These are phyloP conservation scores for Agonum fuliginosum DNA, from an alignment of 2,888 invertebrate genomes.

Conservation along the genomic window DNA sequence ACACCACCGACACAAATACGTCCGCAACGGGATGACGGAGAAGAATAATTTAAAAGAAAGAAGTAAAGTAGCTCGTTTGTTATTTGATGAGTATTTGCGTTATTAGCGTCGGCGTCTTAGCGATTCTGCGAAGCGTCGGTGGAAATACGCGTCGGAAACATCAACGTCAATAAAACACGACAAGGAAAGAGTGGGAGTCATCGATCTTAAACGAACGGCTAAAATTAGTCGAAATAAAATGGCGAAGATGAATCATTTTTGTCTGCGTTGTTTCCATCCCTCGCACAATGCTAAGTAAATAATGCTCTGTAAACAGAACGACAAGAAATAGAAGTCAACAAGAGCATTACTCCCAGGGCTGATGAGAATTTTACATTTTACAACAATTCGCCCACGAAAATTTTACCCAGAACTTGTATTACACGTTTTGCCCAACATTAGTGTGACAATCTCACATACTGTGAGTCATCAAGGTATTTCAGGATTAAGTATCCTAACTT, in stretches of 20 bases:
- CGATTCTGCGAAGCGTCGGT: conserved; percentile 15
- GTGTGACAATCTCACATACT: too few relatives aligned
- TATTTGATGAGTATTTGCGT: conserved; percentile 23
- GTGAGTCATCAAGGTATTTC: too few relatives aligned
- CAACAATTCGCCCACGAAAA: too few relatives aligned
- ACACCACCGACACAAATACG: conserved; percentile 1
- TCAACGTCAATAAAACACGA: conserved; percentile 45
- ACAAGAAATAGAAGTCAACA: conserved; percentile 38
- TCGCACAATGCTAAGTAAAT: conserved; percentile 45
- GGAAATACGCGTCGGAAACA: conserved; percentile 38
- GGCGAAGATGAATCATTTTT: conserved; percentile 56
- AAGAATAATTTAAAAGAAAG: conserved; percentile 17
- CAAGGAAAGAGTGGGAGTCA: conserved; percentile 50
- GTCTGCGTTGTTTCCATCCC: conserved; percentile 43
- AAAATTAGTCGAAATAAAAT: conserved; percentile 53
- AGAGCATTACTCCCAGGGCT: neutral
- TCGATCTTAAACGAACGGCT: conserved; percentile 43
- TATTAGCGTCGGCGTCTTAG: conserved; percentile 26
- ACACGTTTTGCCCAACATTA: too few relatives aligned
- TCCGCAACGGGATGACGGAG: neutral
- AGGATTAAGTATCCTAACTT: too few relatives aligned
- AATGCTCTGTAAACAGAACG: conserved; percentile 41
- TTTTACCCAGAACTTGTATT: too few relatives aligned
- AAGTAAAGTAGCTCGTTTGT: neutral
- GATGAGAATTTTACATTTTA: neutral